phyloP scores from a whole-genome alignment of 1,140 invertebrate species.

The Papilio xuthus region DNA sequence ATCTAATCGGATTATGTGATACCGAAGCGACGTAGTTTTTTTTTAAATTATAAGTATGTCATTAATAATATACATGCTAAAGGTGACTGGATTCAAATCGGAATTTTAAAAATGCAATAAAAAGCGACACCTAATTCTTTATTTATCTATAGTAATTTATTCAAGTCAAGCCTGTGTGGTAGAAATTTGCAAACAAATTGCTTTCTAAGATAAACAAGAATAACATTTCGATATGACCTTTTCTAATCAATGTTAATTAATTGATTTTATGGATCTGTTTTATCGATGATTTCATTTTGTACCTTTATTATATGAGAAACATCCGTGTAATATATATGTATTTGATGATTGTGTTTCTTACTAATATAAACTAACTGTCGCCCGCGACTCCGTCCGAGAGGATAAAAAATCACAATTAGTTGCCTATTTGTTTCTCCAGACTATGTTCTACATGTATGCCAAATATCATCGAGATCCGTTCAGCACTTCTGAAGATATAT shows the following conservation, averaged over 20 bases:
- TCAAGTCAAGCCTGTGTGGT: slow-evolving; percentile 27
- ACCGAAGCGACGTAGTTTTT: neutral
- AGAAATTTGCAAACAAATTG: slow-evolving; percentile 36
- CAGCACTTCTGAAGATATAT: no score
- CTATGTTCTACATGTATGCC: no score
- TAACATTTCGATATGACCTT: slow-evolving; percentile 28
- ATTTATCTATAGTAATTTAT: slow-evolving; percentile 32
- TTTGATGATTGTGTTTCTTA: no score
- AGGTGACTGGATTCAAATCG: slow-evolving; percentile 23
- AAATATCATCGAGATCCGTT: no score
- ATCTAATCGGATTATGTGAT: slow-evolving; percentile 3
- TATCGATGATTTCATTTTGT: neutral
- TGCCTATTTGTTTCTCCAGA: no score
- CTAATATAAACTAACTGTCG: no score
- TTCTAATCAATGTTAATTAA: slow-evolving; percentile 30
- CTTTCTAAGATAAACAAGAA: slow-evolving; percentile 35
- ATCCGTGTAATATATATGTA: neutral
- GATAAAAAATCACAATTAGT: no score
- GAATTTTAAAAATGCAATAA: slow-evolving; percentile 31
- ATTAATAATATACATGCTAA: slow-evolving; percentile 11
- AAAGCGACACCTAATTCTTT: slow-evolving; percentile 20
- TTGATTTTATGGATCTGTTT: slow-evolving; percentile 28
- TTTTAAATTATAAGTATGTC: neutral
- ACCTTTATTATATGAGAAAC: neutral
- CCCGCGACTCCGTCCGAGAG: no score